phyloP scores from a whole-genome alignment of 2,113 vertebrate species.

The Carettochelys insculpta region DNA sequence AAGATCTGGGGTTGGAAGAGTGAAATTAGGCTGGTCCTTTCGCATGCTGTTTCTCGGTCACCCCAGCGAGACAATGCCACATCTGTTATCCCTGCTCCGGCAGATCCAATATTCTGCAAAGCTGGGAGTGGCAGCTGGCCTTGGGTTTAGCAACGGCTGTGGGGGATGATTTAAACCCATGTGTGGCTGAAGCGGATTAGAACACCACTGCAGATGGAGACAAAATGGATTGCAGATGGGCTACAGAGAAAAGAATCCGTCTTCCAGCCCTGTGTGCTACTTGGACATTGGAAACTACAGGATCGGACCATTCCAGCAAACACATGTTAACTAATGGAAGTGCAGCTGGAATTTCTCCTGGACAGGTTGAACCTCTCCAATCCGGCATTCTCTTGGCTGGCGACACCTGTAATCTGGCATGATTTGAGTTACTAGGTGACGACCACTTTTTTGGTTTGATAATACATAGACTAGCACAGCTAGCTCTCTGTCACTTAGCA shows the following conservation, averaged over 20 bases:
- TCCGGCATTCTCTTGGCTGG: too few relatives aligned
- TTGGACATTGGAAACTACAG: too few relatives aligned
- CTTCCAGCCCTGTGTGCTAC: neutral
- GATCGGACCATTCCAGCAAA: rapidly evolving
- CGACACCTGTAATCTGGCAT: too few relatives aligned
- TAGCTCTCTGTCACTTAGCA: too few relatives aligned
- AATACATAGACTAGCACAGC: too few relatives aligned
- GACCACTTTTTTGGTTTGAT: too few relatives aligned
- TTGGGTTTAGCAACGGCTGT: neutral
- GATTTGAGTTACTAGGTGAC: too few relatives aligned
- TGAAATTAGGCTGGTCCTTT: neutral
- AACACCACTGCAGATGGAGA: neutral
- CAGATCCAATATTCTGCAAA: neutral
- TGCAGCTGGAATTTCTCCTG: neutral
- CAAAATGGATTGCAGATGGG: constrained; percentile 32
- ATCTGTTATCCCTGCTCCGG: neutral
- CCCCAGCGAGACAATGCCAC: neutral
- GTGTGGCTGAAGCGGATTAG: neutral
- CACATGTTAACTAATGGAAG: rapidly evolving
- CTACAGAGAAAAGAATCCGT: neutral
- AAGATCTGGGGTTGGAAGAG: rapidly evolving
- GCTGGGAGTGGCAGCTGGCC: neutral
- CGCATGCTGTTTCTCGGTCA: neutral
- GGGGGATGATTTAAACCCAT: neutral
- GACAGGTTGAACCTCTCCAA: too few relatives aligned